Percentiles rank a stretch among this genome's conserved stretches.
Conservation (phyloP, 1,140 invertebrate genomes). For the Caenorhabditis elegans region WBcel235 BX284605.5:2569001-2569500, state of each 20-base stretch:
- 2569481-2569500: too few species aligned
- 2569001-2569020: neutral
- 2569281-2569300: neutral
- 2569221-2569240: neutral
- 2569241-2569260: neutral
- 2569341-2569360: neutral
- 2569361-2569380: too few species aligned
- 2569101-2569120: too few species aligned
- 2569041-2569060: neutral
- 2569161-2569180: neutral
- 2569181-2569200: neutral
- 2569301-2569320: neutral
- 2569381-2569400: too few species aligned
- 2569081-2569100: too few species aligned
- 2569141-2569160: too few species aligned
- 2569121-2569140: too few species aligned
- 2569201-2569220: neutral
- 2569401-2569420: too few species aligned
- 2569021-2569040: slow-evolving; percentile 5
- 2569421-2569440: too few species aligned
- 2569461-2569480: too few species aligned
- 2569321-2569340: neutral
- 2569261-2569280: slow-evolving; percentile 3
- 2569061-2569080: neutral
- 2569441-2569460: too few species aligned